Evolutionary conservation across 2,888 invertebrate species (phyloP).

Genomic region (Digitonthophagus gazella): DNA sequence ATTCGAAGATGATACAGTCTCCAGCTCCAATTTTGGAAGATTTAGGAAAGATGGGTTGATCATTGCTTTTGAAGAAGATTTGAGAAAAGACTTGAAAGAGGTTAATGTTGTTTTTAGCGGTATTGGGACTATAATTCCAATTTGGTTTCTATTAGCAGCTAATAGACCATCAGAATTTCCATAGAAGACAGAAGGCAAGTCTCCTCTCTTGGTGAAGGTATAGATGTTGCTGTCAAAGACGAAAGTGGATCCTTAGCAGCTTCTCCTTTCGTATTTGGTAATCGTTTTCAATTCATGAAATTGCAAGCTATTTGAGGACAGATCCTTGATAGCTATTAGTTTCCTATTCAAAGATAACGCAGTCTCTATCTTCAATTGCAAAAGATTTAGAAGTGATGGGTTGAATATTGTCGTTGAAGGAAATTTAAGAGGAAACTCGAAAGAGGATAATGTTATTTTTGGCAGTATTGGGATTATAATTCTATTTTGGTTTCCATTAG

Average conservation of each 20-base stretch:
- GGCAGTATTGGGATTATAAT: not conserved
- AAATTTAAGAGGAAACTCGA: constrained; percentile 12
- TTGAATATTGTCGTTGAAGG: constrained; percentile 4
- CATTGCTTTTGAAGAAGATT: not conserved
- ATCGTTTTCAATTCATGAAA: constrained; percentile 52
- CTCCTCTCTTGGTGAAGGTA: constrained; percentile 51
- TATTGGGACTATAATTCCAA: constrained; percentile 55
- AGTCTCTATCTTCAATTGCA: constrained; percentile 5
- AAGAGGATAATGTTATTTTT: constrained; percentile 21
- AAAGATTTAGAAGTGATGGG: constrained; percentile 13
- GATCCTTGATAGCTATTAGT: constrained; percentile 55
- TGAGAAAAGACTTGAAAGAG: not conserved
- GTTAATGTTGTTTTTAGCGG: too few relatives aligned
- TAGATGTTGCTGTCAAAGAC: constrained; percentile 16
- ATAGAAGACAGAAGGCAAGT: constrained; percentile 59
- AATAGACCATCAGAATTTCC: constrained; percentile 58
- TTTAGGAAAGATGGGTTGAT: too few relatives aligned
- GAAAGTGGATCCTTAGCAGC: constrained; percentile 12
- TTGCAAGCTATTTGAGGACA: constrained; percentile 56
- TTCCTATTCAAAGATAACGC: constrained; percentile 45
- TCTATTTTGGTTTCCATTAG: constrained; percentile 14
- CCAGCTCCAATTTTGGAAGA: too few relatives aligned
- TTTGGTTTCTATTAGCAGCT: constrained; percentile 41
- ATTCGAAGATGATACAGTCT: not conserved
- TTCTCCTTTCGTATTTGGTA: constrained; percentile 49